These are phyloP conservation scores for Cottoperca gobio DNA, from an alignment of 2,797 vertebrate genomes.

Conservation along the genomic window DNA sequence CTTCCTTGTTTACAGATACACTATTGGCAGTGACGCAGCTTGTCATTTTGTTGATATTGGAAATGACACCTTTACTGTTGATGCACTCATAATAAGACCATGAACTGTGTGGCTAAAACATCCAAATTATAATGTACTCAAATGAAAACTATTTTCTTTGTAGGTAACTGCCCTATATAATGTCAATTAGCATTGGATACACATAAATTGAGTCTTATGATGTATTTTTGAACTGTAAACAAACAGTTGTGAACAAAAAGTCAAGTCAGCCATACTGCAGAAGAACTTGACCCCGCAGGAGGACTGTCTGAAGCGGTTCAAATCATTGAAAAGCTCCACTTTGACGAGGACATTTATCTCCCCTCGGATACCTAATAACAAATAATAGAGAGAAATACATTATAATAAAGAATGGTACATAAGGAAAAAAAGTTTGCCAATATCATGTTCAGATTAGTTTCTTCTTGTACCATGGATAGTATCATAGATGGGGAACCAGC, in stretches of 20 bases:
- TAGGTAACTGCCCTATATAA: background rate
- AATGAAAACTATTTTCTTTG: background rate
- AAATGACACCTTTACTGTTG: background rate
- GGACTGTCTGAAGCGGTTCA: constrained; percentile 98
- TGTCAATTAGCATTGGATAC: background rate
- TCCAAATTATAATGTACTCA: background rate
- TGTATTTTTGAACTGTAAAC: background rate
- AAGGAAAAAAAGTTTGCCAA: background rate
- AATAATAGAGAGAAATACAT: background rate
- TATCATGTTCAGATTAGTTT: background rate
- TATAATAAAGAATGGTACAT: background rate
- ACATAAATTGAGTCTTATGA: background rate
- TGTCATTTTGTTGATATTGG: background rate
- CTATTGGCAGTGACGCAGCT: background rate
- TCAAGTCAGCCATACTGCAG: constrained; percentile 90
- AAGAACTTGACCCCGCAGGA: constrained; percentile 99
- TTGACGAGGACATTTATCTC: constrained; percentile 98
- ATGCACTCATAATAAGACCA: background rate
- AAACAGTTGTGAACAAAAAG: constrained; percentile 24
- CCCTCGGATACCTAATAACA: constrained; percentile 91
- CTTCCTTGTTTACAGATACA: background rate
- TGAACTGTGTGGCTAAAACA: background rate
- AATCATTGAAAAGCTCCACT: constrained; percentile 98
- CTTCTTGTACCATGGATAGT: constrained; percentile 92
- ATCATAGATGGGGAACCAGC: constrained; percentile 99